Percentiles rank a stretch among this genome's conserved stretches.
These are phyloP conservation scores for Geotrupes spiniger DNA, from an alignment of 2,888 invertebrate genomes.

Conservation along the genomic window DNA sequence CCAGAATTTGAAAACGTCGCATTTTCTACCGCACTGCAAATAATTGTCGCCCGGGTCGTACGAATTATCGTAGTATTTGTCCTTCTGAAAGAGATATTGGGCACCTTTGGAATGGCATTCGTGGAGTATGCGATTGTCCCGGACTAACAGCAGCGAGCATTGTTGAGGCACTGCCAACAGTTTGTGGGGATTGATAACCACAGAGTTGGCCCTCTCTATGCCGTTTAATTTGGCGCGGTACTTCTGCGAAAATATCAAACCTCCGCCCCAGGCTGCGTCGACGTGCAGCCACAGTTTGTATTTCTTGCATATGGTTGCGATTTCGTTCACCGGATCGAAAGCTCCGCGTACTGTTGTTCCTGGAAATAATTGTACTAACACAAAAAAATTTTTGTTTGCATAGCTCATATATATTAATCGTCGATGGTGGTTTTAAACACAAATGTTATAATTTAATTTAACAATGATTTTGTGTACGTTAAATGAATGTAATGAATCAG, in stretches of 20 bases:
- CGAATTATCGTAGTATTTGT: constrained; percentile 55
- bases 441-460: no score
- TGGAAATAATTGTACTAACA: not conserved
- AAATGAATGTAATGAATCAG: constrained; percentile 2
- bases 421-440: no score
- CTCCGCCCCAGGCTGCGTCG: constrained; percentile 62
- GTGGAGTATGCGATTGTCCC: constrained; percentile 46
- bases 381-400: no score
- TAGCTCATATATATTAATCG: no score
- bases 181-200: constrained; percentile 63
- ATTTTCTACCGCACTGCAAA: constrained; percentile 67
- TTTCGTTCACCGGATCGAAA: constrained; percentile 55
- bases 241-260: constrained; percentile 56
- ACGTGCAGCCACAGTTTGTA: constrained; percentile 58
- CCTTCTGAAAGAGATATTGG: constrained; percentile 57
- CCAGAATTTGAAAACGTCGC: constrained; percentile 71
- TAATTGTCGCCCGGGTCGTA: constrained; percentile 60
- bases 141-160: constrained; percentile 53
- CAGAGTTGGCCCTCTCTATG: constrained; percentile 57
- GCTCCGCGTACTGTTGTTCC: constrained; percentile 58
- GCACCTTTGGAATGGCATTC: constrained; percentile 53
- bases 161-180: constrained; percentile 59
- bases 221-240: constrained; percentile 53
- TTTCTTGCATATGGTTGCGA: constrained; percentile 53
- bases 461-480: no score